Conservation (phyloP, 2,797 vertebrate genomes). For the Coendou prehensilis region DNA sequence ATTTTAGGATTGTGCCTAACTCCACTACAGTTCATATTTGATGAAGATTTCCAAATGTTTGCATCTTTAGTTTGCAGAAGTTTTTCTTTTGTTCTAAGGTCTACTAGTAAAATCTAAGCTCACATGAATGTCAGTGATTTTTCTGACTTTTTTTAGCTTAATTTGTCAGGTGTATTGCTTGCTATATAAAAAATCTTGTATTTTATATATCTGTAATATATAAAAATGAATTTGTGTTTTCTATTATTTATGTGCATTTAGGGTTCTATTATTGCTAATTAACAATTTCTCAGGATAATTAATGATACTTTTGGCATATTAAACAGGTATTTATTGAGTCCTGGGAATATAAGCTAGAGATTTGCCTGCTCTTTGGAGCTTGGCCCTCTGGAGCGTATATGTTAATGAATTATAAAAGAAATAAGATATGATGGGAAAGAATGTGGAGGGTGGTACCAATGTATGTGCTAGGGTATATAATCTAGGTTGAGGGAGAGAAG, state of each 20-base stretch:
- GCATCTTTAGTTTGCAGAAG: constrained; percentile 18
- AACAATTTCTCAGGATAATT: neutral
- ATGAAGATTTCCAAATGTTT: neutral
- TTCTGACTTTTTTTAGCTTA: constrained; percentile 20
- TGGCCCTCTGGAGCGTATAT: neutral
- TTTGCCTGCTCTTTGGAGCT: neutral
- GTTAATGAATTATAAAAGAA: neutral
- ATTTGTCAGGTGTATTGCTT: constrained; percentile 25
- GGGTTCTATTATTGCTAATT: constrained; percentile 3
- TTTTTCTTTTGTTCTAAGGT: neutral
- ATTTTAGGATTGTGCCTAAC: neutral
- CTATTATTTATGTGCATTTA: constrained; percentile 38
- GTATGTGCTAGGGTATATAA: too few species aligned
- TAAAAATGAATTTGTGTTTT: neutral
- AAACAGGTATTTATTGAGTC: neutral
- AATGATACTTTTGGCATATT: neutral
- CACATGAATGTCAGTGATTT: neutral
- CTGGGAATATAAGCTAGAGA: neutral
- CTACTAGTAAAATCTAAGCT: neutral
- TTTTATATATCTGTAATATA: neutral
- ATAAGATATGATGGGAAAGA: neutral
- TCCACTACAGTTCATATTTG: neutral
- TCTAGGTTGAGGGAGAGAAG: neutral
- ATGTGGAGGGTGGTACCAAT: neutral
- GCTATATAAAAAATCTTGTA: neutral